phyloP scores from a whole-genome alignment of 1,140 invertebrate genomes.

The Euschistus heros region DNA sequence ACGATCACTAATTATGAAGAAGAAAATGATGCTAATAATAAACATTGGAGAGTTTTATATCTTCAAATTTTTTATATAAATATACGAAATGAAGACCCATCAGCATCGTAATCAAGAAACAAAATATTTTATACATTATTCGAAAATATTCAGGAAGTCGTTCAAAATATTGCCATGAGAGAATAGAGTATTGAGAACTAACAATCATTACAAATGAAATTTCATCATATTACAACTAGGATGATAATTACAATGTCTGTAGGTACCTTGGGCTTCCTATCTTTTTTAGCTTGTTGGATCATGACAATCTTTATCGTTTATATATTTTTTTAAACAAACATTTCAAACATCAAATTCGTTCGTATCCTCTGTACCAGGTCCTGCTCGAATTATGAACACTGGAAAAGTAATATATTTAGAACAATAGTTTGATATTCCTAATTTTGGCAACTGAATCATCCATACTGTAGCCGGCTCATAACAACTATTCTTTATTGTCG shows the following conservation, averaged over 20 bases:
- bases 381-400: constrained; percentile 10
- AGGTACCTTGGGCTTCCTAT: constrained; percentile 12
- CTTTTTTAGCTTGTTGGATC: constrained; percentile 8
- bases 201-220: no score
- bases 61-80: no score
- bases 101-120: no score
- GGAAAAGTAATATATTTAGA: constrained; percentile 15
- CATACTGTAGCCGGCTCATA: neutral
- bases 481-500: no score
- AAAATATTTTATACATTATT: no score
- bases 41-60: no score
- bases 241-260: constrained; percentile 8
- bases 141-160: no score
- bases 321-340: constrained; percentile 6
- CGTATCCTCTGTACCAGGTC: constrained; percentile 8
- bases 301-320: neutral
- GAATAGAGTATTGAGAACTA: no score
- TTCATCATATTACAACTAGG: constrained; percentile 6
- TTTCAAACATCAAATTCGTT: constrained; percentile 8
- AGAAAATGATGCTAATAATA: no score
- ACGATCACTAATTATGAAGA: no score
- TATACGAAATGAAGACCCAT: no score
- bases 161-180: no score
- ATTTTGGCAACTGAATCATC: constrained; percentile 11
- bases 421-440: neutral